Percentiles rank a stretch among this genome's conserved stretches.
phyloP scores from a whole-genome alignment of 37 sponge, comb jelly and placozoan species.

The Bolinopsis microptera region DNA sequence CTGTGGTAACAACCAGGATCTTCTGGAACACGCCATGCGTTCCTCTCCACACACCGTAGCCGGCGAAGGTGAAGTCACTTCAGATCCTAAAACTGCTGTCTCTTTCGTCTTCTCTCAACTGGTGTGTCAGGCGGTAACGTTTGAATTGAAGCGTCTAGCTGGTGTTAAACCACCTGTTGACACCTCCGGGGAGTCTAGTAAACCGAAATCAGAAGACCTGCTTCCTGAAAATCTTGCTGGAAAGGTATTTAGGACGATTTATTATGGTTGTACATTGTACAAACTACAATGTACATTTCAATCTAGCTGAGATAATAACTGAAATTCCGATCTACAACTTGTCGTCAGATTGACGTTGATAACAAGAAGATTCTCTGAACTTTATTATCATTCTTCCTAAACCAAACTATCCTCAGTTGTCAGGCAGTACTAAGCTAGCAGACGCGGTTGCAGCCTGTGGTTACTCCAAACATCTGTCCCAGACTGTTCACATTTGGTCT shows the following conservation, averaged over 20 bases:
- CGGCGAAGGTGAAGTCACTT: not conserved
- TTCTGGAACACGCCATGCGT: conserved; percentile 3
- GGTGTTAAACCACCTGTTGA: not conserved
- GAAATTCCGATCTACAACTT: too few relatives aligned
- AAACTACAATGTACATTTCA: too few relatives aligned
- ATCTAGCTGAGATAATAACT: too few relatives aligned
- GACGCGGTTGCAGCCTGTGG: conserved; percentile 21
- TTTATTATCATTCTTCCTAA: too few relatives aligned
- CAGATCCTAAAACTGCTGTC: conserved; percentile 40
- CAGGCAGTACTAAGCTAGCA: not conserved
- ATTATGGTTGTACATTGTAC: too few relatives aligned
- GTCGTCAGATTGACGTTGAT: too few relatives aligned
- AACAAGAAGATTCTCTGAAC: too few relatives aligned
- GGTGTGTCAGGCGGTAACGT: conserved; percentile 46
- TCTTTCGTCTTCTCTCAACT: conserved; percentile 47
- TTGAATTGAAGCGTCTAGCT: conserved; percentile 7
- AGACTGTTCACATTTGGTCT: conserved; percentile 2
- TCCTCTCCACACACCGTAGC: not conserved
- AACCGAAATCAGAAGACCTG: not conserved
- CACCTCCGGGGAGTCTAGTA: conserved; percentile 16
- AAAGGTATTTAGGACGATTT: conserved; percentile 2
- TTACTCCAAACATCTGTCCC: conserved; percentile 37
- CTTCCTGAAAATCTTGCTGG: not conserved
- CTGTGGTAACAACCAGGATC: not conserved
- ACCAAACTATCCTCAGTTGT: too few relatives aligned